Base-by-base conservation (phyloP, 2,888 invertebrate genomes). In the Chrysolina oricalcia region DNA sequence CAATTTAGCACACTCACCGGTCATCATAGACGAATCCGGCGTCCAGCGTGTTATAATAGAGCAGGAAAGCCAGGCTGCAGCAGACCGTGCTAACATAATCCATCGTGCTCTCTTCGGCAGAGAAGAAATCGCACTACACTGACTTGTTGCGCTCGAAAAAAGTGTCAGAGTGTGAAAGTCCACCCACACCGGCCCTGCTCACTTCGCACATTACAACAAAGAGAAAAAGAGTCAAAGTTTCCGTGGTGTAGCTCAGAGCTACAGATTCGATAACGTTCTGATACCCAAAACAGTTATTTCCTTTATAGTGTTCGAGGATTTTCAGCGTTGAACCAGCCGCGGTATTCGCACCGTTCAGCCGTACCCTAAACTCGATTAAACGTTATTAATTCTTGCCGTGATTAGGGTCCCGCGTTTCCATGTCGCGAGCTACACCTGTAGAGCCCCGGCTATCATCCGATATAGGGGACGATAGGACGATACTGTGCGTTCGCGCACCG, bases 1-100 rank as follows among this genome's bases (percentile, higher is more conserved):
- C 73, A 66, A 75, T 73, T 70, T 65, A 70, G 56, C 13, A 50
- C 53, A 53, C 93, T 93, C 91, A 98, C 98, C 97, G 96, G 92
- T 98, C 98, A 91, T 98, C 98, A 90, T 98, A 98, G 87, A 98
- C 98, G 91, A 98, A 98, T 86, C 97, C 97, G 79, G 97, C 97
- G 86, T 96, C 94, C 85, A 98, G 90, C 71, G 98, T 97, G 91
- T 97, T 97, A 90, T 96, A 93, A 90, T 98, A 98, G 81, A 98
- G 93, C 83, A 95, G 91, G 87, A 96, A 94, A 82, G 97, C 96
- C 87, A 96, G 91, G 88, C 94, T 91, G 89, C 94, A 94, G 91
- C 95, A 95, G 88, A 93, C 92, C 88, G 94, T 91, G 89, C 94
- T 94, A 89, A 94, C 93, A 92, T 93, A 93, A 91, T 94, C 95